Percentiles rank a stretch among this genome's conserved stretches.
phyloP scores from a whole-genome alignment of 2,113 vertebrate genomes.

The Antechinus stuartii region DNA sequence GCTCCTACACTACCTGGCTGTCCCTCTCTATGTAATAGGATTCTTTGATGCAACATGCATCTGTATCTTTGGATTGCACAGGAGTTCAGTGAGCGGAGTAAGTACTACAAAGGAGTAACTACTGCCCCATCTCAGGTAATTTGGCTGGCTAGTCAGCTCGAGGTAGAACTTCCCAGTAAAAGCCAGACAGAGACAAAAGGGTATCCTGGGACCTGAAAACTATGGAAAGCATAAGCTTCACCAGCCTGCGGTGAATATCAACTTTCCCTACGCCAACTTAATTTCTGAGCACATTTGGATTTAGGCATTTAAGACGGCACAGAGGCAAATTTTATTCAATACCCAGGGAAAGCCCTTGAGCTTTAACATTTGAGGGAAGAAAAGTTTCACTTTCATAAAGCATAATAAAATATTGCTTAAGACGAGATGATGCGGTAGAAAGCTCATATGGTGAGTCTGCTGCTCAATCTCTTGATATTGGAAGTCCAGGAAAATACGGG shows the following conservation, averaged over 20 bases:
- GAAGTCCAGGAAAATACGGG: conserved; percentile 45
- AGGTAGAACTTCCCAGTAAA: conserved; percentile 31
- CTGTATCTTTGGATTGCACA: not conserved
- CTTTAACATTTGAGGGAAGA: not conserved
- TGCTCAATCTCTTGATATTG: conserved; percentile 46
- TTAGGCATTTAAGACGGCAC: conserved; percentile 46
- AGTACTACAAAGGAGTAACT: not conserved
- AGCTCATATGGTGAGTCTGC: conserved; percentile 20
- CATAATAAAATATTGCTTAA: conserved; percentile 79
- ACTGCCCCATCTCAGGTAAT: not conserved
- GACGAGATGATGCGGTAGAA: conserved; percentile 69
- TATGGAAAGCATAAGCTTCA: not conserved
- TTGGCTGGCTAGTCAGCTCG: conserved; percentile 17
- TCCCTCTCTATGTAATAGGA: not conserved
- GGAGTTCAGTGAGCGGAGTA: not conserved
- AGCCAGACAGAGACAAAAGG: not conserved
- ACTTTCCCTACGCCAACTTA: conserved; percentile 32
- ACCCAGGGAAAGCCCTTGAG: conserved; percentile 43
- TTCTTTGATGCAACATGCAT: not conserved
- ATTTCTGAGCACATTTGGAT: conserved; percentile 40
- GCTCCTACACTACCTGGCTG: no score
- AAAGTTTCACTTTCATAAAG: conserved; percentile 82
- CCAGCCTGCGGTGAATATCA: conserved; percentile 16
- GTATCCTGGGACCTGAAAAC: not conserved
- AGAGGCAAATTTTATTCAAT: conserved; percentile 56